A percentile compares a stretch with the other conserved stretches of the same genome.
phyloP scores from a whole-genome alignment of 2,797 vertebrate genomes.

The Gallinago stenura region DNA sequence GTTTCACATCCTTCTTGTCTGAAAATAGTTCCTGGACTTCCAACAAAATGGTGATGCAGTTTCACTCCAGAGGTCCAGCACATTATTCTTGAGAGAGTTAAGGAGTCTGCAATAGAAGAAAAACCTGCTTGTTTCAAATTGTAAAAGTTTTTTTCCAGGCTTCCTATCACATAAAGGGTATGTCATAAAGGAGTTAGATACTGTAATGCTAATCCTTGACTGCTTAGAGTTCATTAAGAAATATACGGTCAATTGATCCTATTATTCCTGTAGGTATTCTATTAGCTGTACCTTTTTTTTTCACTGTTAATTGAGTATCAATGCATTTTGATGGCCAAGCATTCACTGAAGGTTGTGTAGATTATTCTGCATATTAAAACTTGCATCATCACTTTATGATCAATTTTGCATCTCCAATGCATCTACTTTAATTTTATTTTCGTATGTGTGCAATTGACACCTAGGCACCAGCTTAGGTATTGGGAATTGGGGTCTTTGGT shows the following conservation, averaged over 20 bases:
- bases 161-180: not conserved
- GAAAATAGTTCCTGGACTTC: not conserved
- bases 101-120: not conserved
- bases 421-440: not conserved
- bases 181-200: not conserved
- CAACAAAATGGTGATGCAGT: not conserved
- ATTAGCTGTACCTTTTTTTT: not conserved
- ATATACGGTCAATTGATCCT: not conserved
- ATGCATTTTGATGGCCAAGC: not conserved
- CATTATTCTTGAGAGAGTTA: not conserved
- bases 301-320: not conserved
- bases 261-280: not conserved
- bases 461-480: not conserved
- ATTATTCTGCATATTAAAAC: not conserved
- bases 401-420: not conserved
- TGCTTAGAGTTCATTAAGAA: not conserved
- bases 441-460: not conserved
- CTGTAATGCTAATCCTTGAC: not conserved
- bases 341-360: not conserved
- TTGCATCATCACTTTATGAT: not conserved
- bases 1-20: not conserved
- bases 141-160: not conserved
- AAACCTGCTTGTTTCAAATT: not conserved
- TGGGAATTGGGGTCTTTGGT: not conserved
- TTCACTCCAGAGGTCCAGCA: not conserved